Evolutionary conservation across 2,888 invertebrate species (phyloP), one percentile per base, ranked within the genome.

Genomic region (Tinea trinotella): DNA sequence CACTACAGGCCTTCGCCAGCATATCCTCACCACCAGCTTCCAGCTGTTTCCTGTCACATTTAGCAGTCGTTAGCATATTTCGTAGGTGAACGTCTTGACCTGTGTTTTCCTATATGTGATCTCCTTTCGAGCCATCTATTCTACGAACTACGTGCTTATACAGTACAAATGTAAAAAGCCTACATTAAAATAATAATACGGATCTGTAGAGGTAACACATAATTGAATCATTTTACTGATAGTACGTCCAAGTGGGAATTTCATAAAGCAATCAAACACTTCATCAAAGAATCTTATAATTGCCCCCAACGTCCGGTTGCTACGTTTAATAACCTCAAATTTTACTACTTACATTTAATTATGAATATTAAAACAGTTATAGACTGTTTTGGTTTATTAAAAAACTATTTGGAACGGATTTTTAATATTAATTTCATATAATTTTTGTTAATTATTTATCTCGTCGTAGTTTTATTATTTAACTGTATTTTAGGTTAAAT

Each of bases 251-350:
- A 40, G 40, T 30, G 30, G 30, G 7, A 13, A 40, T 40, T 40
- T 48, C 18, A 48, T 24, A 50, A 13, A 50, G 24, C 24, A 50
- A 50, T 50, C 50, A 50, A 20, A 50, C 50, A 50, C 50, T 50
- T 19, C 50, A 50, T 50, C 50, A 50, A 50, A 46, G 46, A 22
- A 50, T 50, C 24, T 50, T 50, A 50, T 50, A 50, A 50, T 50
- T 50, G 50, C 50, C 12, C n/a, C 12, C 50, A 24, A 24, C 50
- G 50, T 50, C 50, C 50, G 50, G 50, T 24, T 24, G 46, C 46
- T 17, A 46, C 19, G 19, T 46, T 17, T 46, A 46, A 46, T 46
- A 46, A 12, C 40, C 10, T 17, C 17, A 46, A 18, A 18, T 19
- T 46, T 46, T 18, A 10, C 17, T 46, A 46, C 19, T 19, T n/a